phyloP scores from a whole-genome alignment of 1,140 invertebrate genomes.

The Drosophila melanica region DNA sequence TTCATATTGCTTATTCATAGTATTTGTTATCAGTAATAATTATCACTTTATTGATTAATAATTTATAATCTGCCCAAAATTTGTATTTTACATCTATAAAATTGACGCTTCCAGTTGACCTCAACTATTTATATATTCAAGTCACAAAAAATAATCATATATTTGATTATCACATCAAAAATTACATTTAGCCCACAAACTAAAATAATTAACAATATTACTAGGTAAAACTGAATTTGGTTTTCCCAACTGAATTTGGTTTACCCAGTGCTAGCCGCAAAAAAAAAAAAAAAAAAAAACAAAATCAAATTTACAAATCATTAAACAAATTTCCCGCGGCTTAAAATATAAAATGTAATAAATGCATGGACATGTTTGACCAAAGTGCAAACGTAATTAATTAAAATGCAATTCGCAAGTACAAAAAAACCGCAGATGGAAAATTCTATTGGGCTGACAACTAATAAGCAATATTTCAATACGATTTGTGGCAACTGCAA shows the following conservation, averaged over 20 bases:
- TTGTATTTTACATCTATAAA: too few species aligned
- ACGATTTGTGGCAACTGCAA: conserved; percentile 20
- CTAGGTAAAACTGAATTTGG: conserved; percentile 2
- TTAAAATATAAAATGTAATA: conserved; percentile 25
- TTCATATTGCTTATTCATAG: too few species aligned
- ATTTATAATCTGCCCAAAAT: too few species aligned
- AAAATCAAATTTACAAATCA: conserved; percentile 62
- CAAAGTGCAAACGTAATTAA: conserved; percentile 70
- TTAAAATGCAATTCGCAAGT: conserved; percentile 63
- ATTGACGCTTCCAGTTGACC: too few species aligned
- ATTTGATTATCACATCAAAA: conserved; percentile 11
- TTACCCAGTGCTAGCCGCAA: conserved; percentile 40
- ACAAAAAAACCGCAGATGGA: conserved; percentile 47
- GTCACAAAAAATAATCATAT: conserved; percentile 12
- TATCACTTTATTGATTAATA: too few species aligned
- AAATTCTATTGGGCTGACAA: conserved; percentile 25
- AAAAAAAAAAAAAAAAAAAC: conserved; percentile 13
- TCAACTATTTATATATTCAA: neutral
- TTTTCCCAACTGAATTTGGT: conserved; percentile 18
- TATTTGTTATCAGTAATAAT: too few species aligned
- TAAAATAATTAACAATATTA: conserved; percentile 12
- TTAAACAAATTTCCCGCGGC: conserved; percentile 54
- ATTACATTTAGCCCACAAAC: conserved; percentile 5
- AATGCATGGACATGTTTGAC: conserved; percentile 27
- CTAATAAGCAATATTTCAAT: conserved; percentile 55